A percentile compares a stretch with the other conserved stretches of the same genome.
Evolutionary conservation across 2,797 vertebrate species (phyloP).

Genomic region (Nothura maculosa): DNA sequence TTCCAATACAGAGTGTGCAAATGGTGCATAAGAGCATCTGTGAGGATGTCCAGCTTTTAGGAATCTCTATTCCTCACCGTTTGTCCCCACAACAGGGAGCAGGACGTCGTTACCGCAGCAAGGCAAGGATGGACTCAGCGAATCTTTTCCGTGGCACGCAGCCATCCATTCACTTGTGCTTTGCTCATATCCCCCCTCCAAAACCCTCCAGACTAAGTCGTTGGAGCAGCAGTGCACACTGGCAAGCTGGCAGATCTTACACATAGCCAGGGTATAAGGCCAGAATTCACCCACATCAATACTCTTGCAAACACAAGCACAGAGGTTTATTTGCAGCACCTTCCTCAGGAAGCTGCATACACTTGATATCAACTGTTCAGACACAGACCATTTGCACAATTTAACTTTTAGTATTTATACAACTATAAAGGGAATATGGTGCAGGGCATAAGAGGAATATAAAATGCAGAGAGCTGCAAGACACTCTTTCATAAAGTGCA

Average conservation of each 20-base stretch:
- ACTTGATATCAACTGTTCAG: constrained; percentile 41
- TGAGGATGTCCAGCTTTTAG: background rate
- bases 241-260: background rate
- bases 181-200: background rate
- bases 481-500: constrained; percentile 44
- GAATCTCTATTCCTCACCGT: background rate
- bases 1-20: background rate
- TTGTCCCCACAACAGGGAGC: background rate
- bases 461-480: constrained; percentile 61
- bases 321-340: background rate
- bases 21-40: background rate
- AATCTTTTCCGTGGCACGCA: background rate
- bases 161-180: background rate
- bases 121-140: rapidly evolving
- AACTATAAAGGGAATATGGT: constrained; percentile 56
- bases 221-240: background rate
- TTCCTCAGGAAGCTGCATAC: background rate
- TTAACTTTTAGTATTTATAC: constrained; percentile 65
- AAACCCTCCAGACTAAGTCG: rapidly evolving
- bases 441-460: constrained; percentile 70
- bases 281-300: rapidly evolving
- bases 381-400: constrained; percentile 56
- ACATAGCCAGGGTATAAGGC: rapidly evolving
- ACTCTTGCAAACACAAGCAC: background rate
- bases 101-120: background rate